Evolutionary conservation across 2,888 invertebrate genomes (phyloP).

Genomic region (Beris morrisii): DNA sequence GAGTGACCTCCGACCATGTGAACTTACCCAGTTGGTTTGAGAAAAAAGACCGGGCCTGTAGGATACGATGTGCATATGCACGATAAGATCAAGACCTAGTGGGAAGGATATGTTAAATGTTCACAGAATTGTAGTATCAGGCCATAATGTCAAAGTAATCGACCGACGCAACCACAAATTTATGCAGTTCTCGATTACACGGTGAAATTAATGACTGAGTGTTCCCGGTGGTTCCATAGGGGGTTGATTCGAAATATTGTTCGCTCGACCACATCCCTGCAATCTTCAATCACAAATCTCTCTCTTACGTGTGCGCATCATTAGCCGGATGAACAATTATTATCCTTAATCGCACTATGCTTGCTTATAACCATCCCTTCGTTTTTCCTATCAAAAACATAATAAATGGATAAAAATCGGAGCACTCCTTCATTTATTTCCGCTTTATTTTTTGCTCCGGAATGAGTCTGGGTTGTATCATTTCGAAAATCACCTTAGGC

Average conservation of each 20-base stretch:
- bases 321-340: constrained; percentile 16
- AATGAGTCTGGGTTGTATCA: neutral
- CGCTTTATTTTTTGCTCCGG: too few species aligned
- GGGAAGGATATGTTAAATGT: constrained; percentile 6
- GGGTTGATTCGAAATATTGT: neutral
- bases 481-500: neutral
- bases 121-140: constrained; percentile 25
- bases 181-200: constrained; percentile 30
- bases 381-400: neutral
- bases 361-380: neutral
- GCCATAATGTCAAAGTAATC: constrained; percentile 32
- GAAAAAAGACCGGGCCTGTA: too few species aligned
- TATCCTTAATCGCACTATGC: constrained; percentile 5
- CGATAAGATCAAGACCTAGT: constrained; percentile 18
- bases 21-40: too few species aligned
- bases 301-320: neutral
- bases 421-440: neutral
- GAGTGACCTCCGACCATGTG: too few species aligned
- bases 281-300: neutral
- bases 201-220: constrained; percentile 26
- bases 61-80: neutral
- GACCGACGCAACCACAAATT: constrained; percentile 34
- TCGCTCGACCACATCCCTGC: neutral
- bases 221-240: too few species aligned
- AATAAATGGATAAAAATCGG: constrained; percentile 1